A percentile compares a stretch with the other conserved stretches of the same genome.
phyloP scores from a whole-genome alignment of 2,113 vertebrate species.

The Polypterus senegalus region DNA sequence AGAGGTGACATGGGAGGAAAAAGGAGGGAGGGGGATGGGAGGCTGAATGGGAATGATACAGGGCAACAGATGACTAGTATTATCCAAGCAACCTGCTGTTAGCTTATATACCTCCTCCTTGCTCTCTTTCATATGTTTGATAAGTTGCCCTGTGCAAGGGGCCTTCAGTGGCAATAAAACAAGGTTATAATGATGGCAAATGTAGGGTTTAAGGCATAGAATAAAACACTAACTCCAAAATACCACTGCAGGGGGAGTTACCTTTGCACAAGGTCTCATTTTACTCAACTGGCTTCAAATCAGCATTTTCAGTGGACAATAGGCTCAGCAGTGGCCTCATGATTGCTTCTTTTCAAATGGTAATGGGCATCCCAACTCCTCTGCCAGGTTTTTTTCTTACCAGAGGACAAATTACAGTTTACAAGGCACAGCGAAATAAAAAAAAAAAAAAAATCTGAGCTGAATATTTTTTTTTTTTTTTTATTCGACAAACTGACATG shows the following conservation, averaged over 20 bases:
- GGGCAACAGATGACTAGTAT: constrained; percentile 35
- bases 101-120: constrained; percentile 32
- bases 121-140: constrained; percentile 31
- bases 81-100: constrained; percentile 37
- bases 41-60: constrained; percentile 30
- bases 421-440: constrained; percentile 76
- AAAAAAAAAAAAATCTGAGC: constrained; percentile 58
- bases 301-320: constrained; percentile 85
- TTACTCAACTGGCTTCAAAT: constrained; percentile 76
- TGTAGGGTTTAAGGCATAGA: constrained; percentile 45
- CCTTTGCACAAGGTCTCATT: constrained; percentile 63
- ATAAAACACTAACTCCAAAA: constrained; percentile 46
- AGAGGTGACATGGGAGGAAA: constrained; percentile 32
- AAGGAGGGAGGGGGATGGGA: constrained; percentile 29
- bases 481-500: constrained; percentile 92
- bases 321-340: constrained; percentile 89
- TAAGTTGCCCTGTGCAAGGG: constrained; percentile 37
- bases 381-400: constrained; percentile 81
- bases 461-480: constrained; percentile 69
- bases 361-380: constrained; percentile 86
- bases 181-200: constrained; percentile 51
- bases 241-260: constrained; percentile 50
- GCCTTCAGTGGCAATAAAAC: constrained; percentile 41
- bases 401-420: constrained; percentile 97
- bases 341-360: constrained; percentile 99